These are phyloP conservation scores for Ophion costatus DNA, from an alignment of 2,888 invertebrate genomes.

Conservation along the genomic window DNA sequence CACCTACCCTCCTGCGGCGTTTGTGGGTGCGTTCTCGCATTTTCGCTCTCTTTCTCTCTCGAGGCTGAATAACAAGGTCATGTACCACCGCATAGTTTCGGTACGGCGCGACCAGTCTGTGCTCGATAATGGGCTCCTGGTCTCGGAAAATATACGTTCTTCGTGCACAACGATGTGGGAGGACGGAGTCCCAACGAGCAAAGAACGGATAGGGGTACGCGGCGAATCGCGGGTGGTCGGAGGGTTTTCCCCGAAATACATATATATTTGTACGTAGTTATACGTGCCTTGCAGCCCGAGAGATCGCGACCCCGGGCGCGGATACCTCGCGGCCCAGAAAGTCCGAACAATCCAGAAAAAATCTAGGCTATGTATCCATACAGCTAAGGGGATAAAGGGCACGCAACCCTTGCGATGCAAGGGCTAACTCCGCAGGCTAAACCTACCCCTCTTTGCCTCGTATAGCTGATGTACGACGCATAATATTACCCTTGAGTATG, in stretches of 20 bases:
- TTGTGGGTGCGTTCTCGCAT: neutral
- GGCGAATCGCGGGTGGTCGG: conserved; percentile 2
- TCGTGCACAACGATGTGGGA: conserved; percentile 31
- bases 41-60: neutral
- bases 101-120: conserved; percentile 20
- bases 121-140: conserved; percentile 59
- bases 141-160: conserved; percentile 54
- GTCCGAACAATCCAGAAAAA: conserved; percentile 23
- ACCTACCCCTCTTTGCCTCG: neutral
- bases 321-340: conserved; percentile 64
- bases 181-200: conserved; percentile 25
- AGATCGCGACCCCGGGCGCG: conserved; percentile 61
- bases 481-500: conserved; percentile 3
- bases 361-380: neutral
- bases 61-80: conserved; percentile 47
- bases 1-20: neutral
- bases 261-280: neutral
- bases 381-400: neutral
- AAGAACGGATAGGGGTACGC: conserved; percentile 20
- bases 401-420: neutral
- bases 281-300: conserved; percentile 26
- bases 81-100: conserved; percentile 59
- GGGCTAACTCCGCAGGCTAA: neutral
- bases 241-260: neutral
- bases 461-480: neutral